Evolutionary conservation across 1,140 invertebrate genomes (phyloP), one percentile per base, ranked within the genome.

Genomic region (Formica selysi): DNA sequence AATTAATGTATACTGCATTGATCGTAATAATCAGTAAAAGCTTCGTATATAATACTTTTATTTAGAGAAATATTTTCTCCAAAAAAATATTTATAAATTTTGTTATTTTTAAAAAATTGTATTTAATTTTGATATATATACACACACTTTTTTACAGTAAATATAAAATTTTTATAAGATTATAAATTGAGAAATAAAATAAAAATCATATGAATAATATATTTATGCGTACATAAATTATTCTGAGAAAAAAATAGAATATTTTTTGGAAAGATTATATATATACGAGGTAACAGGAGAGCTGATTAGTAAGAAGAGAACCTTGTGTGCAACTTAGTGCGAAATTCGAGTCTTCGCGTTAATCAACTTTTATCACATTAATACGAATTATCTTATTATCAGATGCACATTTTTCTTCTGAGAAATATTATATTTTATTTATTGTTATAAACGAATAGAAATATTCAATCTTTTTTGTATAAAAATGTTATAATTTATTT

Each of bases 291-390:
- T 44, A 68, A 68, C 3, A n/a, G 1, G 26, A 65, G 8, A 78
- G 48, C 26, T 41, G 38, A 64, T 13, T 48, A 64, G 38, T 68
- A 68, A 44, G 67, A 16, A 51, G 11, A 78, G 19, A 48, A 78
- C 16, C 29, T 22, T 38, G 4, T 22, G 11, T 16, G 44, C 38
- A 68, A 68, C 38, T 68, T 44, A 48, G 22, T 48, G 8, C 10
- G 7, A 64, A 78, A 64, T 48, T 61, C 2, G 29, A 76, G 0
- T 41, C 16, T 29, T 26, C 16, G 73, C 22, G 10, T 62, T 78
- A 44, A 78, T 48, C 19, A 48, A 64, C 11, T 78, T 48, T 78
- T 22, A n/a, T 59, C 13, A 57, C 8, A 61, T 61, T 76, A 61
- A 13, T 41, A 10, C 19, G 0, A 62, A 41, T 29, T 62, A 36